Base-by-base conservation (phyloP, 1,140 invertebrate species). In the Drosophila prosaltans region DNA sequence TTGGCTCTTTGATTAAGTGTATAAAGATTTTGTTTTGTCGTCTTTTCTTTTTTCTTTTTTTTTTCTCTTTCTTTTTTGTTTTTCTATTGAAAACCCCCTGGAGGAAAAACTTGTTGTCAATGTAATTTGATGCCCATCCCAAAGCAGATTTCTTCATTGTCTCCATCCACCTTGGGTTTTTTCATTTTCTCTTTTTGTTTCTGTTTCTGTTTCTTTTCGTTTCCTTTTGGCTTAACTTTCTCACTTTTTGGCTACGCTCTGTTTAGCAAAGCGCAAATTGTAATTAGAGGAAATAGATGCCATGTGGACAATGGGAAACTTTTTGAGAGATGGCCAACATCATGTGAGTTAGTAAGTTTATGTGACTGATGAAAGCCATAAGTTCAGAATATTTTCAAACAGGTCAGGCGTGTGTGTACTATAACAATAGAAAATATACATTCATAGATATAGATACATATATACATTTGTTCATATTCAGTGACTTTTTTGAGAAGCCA, bases 121-220 rank as follows among this genome's bases (percentile, higher is more conserved):
- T 81, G 74, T 81, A 85, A 81, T 85, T 84, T 81, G 81, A 71
- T 69, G 80, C 70, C 51, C 74, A 58, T 26, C 24, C 81, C 65
- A 72, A 32, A 16, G 32, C 21, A 57, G 9, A 41, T 16, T 54
- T 40, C 9, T 28, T 43, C 16, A 26, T 51, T 24, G 24, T 79
- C 30, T 64, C 40, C 32, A 55, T 64, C 40, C 32, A 55, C 39
- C 54, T 66, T 62, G 7, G 45, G 9, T 48, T 48, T 36, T 24
- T 45, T 45, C 43, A 21, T 5, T 21, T 51, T 24, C 28, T 2
- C 2, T 51, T 26, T 26, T 21, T 26, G 32, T 51, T 9, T 51
- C 21, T 10, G 24, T 40, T 40, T 51, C 28, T 26, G 21, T 51
- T 26, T 51, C 45, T 26, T 51, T 26, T 26, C 21, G 8, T 51